Evolutionary conservation across 2,797 vertebrate genomes (phyloP), one percentile per base, ranked within the genome.

Genomic region (Clarias pachynema): DNA sequence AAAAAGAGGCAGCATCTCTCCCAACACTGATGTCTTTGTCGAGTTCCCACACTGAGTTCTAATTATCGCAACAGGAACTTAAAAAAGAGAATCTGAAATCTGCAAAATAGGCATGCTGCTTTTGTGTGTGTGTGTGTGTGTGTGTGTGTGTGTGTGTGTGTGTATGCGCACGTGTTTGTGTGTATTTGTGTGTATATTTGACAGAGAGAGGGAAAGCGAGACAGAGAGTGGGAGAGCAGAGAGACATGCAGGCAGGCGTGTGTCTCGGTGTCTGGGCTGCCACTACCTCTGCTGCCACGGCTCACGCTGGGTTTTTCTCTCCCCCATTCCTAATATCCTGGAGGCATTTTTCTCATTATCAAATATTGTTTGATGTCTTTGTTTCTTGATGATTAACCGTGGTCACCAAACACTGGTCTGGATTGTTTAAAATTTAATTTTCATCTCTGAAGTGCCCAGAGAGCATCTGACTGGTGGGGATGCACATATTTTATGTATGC

Each of bases 301-400:
- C 91, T 93, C 94, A 94, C 78, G 92, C 94, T 94, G 94, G 90
- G 91, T 91, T 88, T 90, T 74, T 84, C 86, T 84, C 79, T 74
- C 84, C 83, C 85, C 84, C 73, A 79, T 82, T 85, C 86, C 93
- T 93, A 94, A 95, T 95, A 95, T 96, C 94, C 94, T 94, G 91
- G 90, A 95, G 95, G 94, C 94, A 95, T 95, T 95, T 94, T 95
- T 94, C 94, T 96, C 94, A 95, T 96, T 94, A 96, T 96, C 94
- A 96, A 95, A 95, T 95, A 96, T 94, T 93, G 94, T 95, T 95
- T 95, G 94, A 95, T 95, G 94, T 95, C 94, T 96, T 95, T 95
- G 93, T 96, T 96, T 96, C 93, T 91, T 93, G 94, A 94, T 95
- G 95, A 95, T 96, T 94, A 95, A 94, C 92, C 92, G 92, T 93